Evolutionary conservation across 2,888 invertebrate genomes (phyloP), one percentile per base, ranked within the genome.

Genomic region (Nemapogon koenigi): DNA sequence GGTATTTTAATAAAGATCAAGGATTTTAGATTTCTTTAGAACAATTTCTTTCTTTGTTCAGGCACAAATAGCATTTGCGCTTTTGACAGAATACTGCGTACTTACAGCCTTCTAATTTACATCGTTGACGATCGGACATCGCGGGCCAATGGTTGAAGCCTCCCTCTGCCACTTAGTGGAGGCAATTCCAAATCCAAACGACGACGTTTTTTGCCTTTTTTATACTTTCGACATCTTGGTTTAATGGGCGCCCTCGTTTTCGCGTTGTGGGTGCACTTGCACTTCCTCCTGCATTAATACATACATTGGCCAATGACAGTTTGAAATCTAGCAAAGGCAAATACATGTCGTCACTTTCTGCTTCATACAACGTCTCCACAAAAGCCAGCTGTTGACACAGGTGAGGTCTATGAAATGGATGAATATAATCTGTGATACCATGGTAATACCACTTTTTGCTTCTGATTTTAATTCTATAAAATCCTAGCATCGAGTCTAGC

Each of bases 401-500:
- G 27, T 19, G 11, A 51, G 27, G 36, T 52, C 49, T 27, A 52
- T 16, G 17, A 53, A 40, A 40, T 54, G 52, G 36, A 49, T 52
- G 36, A 52, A 52, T 7, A 53, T 29, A 2, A n/a, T n/a, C n/a
- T n/a, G n/a, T n/a, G n/a, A n/a, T n/a, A n/a, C n/a, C n/a, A n/a
- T 48, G 42, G 28, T 48, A 38, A 33, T 53, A 55, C 49, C 48
- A 53, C 40, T 52, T 51, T 15, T 46, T 49, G 18, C 41, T 46
- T 11, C 46, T 26, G n/a, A 51, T 46, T 36, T 49, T 41, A n/a
- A 55, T 52, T 37, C 50, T 43, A 38, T 53, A 53, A 25, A 43
- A 46, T 4, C 50, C 48, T 15, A 51, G 37, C 46, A 49, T 49
- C 1, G 47, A 40, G 41, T 48, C 48, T 22, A 50, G 40, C 18